Evolutionary conservation across 2,113 vertebrate species (phyloP).

Genomic region (Halcyon malimbica): DNA sequence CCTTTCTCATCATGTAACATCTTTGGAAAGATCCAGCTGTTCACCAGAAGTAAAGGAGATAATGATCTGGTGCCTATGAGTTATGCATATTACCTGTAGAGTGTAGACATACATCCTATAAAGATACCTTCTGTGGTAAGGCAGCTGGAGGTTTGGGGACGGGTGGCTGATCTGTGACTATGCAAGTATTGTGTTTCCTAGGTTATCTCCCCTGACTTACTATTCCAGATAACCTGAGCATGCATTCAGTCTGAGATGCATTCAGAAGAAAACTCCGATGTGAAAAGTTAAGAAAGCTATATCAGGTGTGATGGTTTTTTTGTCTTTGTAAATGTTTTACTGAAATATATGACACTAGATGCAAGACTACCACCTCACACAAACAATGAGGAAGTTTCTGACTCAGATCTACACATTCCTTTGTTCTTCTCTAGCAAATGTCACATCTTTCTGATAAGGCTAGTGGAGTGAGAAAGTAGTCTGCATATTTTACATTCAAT

Average conservation of each 20-base stretch:
- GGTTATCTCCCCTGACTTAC: not conserved
- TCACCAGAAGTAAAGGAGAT: not conserved
- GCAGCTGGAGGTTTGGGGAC: not conserved
- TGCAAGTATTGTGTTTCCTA: not conserved
- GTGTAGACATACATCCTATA: no score
- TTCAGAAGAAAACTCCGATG: not conserved
- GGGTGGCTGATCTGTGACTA: not conserved
- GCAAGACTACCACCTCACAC: not conserved
- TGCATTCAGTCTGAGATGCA: not conserved
- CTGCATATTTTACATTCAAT: not conserved
- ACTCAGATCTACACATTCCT: not conserved
- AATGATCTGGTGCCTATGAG: not conserved
- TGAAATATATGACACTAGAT: not conserved
- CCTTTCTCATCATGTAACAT: fast-evolving
- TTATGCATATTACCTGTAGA: not conserved
- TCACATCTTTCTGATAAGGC: not conserved
- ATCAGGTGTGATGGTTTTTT: not conserved
- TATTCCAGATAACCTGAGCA: no score
- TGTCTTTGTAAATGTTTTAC: not conserved
- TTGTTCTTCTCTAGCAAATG: not conserved
- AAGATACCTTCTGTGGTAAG: not conserved
- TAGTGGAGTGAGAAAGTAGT: not conserved
- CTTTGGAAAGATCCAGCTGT: not conserved
- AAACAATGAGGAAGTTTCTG: not conserved
- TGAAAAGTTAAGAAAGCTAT: not conserved